These are phyloP conservation scores for Brachyopa scutellaris DNA, from an alignment of 2,888 invertebrate species.

Conservation along the genomic window DNA sequence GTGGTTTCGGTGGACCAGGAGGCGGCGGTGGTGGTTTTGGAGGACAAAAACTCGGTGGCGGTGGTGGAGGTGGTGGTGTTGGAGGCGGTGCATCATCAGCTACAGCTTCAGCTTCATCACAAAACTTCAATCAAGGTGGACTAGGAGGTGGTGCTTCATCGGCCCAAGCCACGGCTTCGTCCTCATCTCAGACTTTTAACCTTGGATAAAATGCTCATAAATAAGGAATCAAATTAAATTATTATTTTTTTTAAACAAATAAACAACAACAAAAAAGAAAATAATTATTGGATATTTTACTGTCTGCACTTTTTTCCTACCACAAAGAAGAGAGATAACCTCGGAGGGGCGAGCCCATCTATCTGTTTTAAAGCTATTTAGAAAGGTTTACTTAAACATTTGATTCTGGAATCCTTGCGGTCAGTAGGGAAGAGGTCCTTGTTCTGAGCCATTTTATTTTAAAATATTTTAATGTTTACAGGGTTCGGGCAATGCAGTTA, in stretches of 20 bases:
- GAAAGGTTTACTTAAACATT: no score
- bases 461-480: no score
- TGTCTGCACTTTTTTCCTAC: no score
- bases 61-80: background rate
- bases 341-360: no score
- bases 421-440: no score
- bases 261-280: background rate
- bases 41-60: constrained; percentile 3
- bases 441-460: no score
- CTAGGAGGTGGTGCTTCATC: constrained; percentile 37
- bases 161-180: constrained; percentile 33
- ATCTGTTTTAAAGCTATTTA: no score
- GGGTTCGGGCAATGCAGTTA: no score
- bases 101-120: constrained; percentile 32
- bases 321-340: no score
- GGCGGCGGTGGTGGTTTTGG: background rate
- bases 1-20: background rate
- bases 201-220: background rate
- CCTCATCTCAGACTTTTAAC: constrained; percentile 11
- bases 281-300: constrained; percentile 43
- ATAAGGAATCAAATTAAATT: background rate
- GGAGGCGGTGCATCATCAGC: constrained; percentile 13
- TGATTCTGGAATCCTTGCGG: no score
- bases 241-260: background rate
- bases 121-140: constrained; percentile 35